A percentile compares a stretch with the other conserved stretches of the same genome.
Evolutionary conservation across 2,888 invertebrate species (phyloP).

Genomic region (Caenorhabditis afra): DNA sequence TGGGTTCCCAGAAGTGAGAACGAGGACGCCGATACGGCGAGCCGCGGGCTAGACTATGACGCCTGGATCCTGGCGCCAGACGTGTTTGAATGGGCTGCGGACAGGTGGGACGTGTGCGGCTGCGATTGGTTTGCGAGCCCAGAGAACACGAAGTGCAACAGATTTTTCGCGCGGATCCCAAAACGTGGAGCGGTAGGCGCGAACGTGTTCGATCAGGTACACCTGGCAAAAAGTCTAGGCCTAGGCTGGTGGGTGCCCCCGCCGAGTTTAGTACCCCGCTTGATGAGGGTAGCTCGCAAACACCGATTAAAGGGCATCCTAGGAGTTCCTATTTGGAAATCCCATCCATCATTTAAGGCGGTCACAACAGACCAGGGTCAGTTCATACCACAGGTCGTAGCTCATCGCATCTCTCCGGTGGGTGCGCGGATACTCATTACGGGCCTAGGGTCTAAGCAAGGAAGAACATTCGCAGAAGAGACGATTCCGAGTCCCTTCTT

Average conservation of each 20-base stretch:
- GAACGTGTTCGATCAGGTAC: conserved; percentile 2
- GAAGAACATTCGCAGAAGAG: neutral
- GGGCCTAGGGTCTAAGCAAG: neutral
- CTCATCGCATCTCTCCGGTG: neutral
- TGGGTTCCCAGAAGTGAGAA: conserved; percentile 22
- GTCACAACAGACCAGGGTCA: neutral
- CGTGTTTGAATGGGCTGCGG: conserved; percentile 2
- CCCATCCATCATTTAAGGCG: conserved; percentile 6
- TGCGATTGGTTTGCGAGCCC: conserved; percentile 10
- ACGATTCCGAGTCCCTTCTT: conserved; percentile 3
- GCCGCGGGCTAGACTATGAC: conserved; percentile 18
- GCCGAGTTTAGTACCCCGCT: neutral
- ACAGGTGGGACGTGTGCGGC: neutral
- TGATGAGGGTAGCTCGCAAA: neutral
- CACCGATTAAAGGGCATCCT: neutral
- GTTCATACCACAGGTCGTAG: neutral
- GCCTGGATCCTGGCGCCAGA: neutral
- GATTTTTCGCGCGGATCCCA: conserved; percentile 1
- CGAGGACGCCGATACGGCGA: conserved; percentile 21
- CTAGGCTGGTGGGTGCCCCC: conserved; percentile 25
- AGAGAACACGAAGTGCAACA: neutral
- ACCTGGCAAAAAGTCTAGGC: neutral
- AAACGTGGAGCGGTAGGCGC: neutral
- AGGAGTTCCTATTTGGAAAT: conserved; percentile 8
- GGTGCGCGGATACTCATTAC: neutral